phyloP scores from a whole-genome alignment of 2,888 invertebrate genomes.

The Escarpia spicata region DNA sequence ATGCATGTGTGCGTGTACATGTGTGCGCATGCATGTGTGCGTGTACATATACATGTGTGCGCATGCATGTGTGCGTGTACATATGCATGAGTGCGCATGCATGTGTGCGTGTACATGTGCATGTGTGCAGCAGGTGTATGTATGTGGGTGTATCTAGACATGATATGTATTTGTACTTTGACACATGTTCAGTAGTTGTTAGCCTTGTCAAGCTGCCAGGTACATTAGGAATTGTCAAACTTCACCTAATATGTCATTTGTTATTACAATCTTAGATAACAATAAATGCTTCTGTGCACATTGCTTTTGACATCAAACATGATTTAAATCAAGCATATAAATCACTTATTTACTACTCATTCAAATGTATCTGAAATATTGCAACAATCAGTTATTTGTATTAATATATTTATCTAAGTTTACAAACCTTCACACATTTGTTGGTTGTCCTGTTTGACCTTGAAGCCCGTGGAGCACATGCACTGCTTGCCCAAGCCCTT shows the following conservation, averaged over 20 bases:
- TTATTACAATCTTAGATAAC: background rate
- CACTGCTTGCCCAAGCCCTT: slow-evolving; percentile 77
- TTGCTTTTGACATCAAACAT: background rate
- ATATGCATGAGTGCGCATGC: no score
- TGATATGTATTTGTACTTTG: background rate
- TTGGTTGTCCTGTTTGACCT: slow-evolving; percentile 75
- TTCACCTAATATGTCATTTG: background rate
- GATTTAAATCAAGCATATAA: background rate
- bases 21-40: no score
- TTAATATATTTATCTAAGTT: background rate
- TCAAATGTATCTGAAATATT: background rate
- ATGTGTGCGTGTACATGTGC: no score
- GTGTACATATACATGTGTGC: no score
- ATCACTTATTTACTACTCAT: background rate
- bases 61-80: no score
- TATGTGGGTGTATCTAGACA: background rate
- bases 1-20: no score
- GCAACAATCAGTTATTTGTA: background rate
- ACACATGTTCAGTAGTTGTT: background rate
- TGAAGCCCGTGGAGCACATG: slow-evolving; percentile 89
- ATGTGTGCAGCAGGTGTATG: no score
- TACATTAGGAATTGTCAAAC: background rate
- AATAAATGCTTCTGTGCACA: background rate
- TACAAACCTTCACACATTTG: slow-evolving; percentile 72
- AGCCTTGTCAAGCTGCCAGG: background rate